These are phyloP conservation scores for Lutjanus argentimaculatus DNA, from an alignment of 2,797 vertebrate species.

Conservation along the genomic window DNA sequence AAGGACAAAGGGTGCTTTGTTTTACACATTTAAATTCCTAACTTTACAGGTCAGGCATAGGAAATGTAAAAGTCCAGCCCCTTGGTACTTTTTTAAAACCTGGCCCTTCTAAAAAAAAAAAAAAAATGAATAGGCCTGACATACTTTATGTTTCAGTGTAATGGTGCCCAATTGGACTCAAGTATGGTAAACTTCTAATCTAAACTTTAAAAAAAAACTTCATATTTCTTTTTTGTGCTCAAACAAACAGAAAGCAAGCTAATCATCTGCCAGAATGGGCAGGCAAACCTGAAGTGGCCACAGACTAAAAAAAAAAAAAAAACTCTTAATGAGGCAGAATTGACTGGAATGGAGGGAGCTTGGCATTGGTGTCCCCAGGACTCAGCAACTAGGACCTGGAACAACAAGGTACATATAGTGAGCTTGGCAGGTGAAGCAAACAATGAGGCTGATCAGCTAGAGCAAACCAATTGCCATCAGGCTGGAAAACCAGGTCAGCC, in stretches of 20 bases:
- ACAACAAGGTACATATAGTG: constrained; percentile 6
- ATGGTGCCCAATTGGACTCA: not conserved
- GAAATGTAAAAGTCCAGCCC: no score
- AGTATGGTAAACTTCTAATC: not conserved
- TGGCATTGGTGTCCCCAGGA: constrained; percentile 6
- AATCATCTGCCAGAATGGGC: not conserved
- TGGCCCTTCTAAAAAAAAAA: no score
- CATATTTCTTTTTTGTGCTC: not conserved
- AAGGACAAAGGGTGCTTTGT: no score
- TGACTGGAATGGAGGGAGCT: not conserved
- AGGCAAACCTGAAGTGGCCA: constrained; percentile 1
- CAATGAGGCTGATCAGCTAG: constrained; percentile 17
- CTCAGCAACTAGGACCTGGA: constrained; percentile 1
- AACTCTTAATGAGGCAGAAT: constrained; percentile 3
- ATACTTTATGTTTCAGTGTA: not conserved
- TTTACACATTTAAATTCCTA: no score
- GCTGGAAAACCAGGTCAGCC: not conserved
- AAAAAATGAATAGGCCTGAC: no score
- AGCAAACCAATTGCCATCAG: constrained; percentile 2
- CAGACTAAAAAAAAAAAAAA: constrained; percentile 25
- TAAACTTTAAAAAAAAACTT: constrained; percentile 7
- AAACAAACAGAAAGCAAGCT: not conserved
- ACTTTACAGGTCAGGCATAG: no score
- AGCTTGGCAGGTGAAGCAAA: constrained; percentile 9
- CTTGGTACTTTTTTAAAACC: no score